phyloP scores from a whole-genome alignment of 2,888 invertebrate species.

The Agonopterix subpropinquella region DNA sequence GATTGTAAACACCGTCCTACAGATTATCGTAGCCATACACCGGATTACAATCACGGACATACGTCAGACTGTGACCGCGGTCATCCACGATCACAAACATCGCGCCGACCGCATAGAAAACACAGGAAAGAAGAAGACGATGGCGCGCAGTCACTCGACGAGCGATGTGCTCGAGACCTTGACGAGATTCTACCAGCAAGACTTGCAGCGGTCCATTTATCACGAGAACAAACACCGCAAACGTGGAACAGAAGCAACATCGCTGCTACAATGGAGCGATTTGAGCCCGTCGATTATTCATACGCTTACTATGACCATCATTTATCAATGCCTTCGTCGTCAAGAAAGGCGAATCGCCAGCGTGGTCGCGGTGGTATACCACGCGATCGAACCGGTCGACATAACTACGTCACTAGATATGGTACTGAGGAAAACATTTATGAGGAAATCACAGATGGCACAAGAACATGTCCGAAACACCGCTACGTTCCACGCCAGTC shows the following conservation, averaged over 20 bases:
- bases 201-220: constrained; percentile 65
- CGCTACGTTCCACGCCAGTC: constrained; percentile 73
- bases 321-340: constrained; percentile 78
- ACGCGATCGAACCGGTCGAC: constrained; percentile 68
- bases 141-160: constrained; percentile 64
- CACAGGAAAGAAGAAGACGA: constrained; percentile 62
- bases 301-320: constrained; percentile 89
- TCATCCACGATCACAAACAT: constrained; percentile 55
- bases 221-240: constrained; percentile 61
- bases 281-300: constrained; percentile 84
- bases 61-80: constrained; percentile 55
- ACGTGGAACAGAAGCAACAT: constrained; percentile 79
- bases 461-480: constrained; percentile 68
- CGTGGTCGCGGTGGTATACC: constrained; percentile 60
- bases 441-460: constrained; percentile 85
- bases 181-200: constrained; percentile 70
- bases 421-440: constrained; percentile 91
- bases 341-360: constrained; percentile 60
- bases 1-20: constrained; percentile 59
- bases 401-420: constrained; percentile 85
- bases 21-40: constrained; percentile 62
- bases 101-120: constrained; percentile 53
- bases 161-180: constrained; percentile 64
- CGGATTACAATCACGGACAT: constrained; percentile 60
- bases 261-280: constrained; percentile 79